Evolutionary conservation across 2,888 invertebrate species (phyloP), one percentile per base, ranked within the genome.

Genomic region (Tachystola acroxantha): DNA sequence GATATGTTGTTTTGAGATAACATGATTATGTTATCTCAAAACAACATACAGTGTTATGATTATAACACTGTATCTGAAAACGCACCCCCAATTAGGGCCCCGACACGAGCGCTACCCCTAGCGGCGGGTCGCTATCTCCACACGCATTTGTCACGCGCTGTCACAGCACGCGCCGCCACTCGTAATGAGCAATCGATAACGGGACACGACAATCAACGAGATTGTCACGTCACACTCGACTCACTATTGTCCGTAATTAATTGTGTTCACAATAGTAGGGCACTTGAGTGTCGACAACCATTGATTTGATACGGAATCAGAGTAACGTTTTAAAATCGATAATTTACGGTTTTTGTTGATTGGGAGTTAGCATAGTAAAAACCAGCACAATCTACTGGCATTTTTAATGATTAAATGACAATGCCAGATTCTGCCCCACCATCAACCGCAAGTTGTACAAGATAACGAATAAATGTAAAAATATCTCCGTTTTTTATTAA

Each of bases 131-230:
- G 50, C 53, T 58, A 53, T 57, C 59, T 50, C 44, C 45, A 43
- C n/a, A 53, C 48, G 57, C 62, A 76, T 78, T 78, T 64, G 75
- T 71, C 75, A 74, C 57, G 57, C 55, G 43, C 48, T 69, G 68
- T 77, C 74, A 72, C 46, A 74, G 65, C 29, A 22, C 28, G 36
- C 25, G 11, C 20, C 12, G 33, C 12, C 30, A 16, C 28, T 36
- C 25, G 20, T 30, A 30, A 36, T 32, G 34, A 20, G 30, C 32
- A 37, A 29, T 36, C 36, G 38, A 24, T 27, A 14, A 29, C 19
- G 35, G 43, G 40, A 43, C 48, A 44, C 40, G 45, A 50, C 46
- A 48, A 48, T 50, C 45, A 34, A 16, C 32, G 43, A 43, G 10
- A 39, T 46, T 34, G 12, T 30, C 6, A 30, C n/a, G 35, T 29